phyloP scores from a whole-genome alignment of 2,888 invertebrate species.

The Tetheella fluctuosa region DNA sequence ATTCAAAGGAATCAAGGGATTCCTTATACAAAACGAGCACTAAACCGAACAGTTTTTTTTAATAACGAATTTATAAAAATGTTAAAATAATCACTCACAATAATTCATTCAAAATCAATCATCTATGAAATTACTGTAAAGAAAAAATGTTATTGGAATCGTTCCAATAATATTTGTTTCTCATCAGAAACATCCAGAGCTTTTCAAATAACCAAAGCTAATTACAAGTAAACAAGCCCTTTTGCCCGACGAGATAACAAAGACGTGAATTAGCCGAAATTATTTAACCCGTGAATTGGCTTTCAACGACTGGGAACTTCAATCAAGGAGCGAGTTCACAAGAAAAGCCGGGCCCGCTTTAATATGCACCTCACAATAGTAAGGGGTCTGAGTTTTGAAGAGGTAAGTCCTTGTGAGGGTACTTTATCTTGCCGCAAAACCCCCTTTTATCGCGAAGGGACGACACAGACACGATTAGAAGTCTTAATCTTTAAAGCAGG shows the following conservation, averaged over 20 bases:
- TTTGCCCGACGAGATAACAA: constrained; percentile 44
- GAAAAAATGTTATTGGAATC: not conserved
- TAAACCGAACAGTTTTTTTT: not conserved
- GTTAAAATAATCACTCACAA: not conserved
- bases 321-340: constrained; percentile 69
- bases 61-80: not conserved
- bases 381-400: constrained; percentile 74
- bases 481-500: constrained; percentile 69
- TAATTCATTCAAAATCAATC: not conserved
- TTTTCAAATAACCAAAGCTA: constrained; percentile 34
- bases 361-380: constrained; percentile 80
- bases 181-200: constrained; percentile 20
- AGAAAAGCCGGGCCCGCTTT: constrained; percentile 68
- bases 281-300: constrained; percentile 68
- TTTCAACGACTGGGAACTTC: constrained; percentile 63
- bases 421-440: constrained; percentile 77
- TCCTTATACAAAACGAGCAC: too few species aligned
- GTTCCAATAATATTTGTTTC: not conserved
- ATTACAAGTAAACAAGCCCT: constrained; percentile 50
- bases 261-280: constrained; percentile 60
- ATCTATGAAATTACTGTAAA: not conserved
- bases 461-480: constrained; percentile 66
- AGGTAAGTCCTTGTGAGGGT: constrained; percentile 71
- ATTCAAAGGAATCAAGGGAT: too few species aligned
- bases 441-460: constrained; percentile 60